Conservation (phyloP, 1,140 invertebrate genomes). For the Drosophila erecta region DNA sequence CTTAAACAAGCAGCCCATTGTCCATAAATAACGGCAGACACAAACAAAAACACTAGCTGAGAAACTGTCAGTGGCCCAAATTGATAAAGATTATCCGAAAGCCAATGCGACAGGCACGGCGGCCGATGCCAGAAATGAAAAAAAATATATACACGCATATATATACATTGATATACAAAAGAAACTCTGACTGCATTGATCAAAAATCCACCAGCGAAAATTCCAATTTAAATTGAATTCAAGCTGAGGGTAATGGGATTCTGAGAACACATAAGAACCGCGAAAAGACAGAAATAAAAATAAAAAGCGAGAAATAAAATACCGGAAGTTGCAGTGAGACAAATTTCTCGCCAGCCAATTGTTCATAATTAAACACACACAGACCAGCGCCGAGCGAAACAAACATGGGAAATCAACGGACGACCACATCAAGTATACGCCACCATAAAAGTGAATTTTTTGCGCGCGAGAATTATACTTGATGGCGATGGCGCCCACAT, state of each 20-base stretch:
- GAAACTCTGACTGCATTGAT: constrained; percentile 55
- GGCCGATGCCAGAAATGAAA: constrained; percentile 9
- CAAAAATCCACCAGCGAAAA: constrained; percentile 44
- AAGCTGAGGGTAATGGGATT: constrained; percentile 24
- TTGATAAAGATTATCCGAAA: constrained; percentile 78
- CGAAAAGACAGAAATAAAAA: constrained; percentile 23
- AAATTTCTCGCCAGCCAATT: constrained; percentile 74
- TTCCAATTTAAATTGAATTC: constrained; percentile 76
- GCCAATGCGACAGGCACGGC: constrained; percentile 68
- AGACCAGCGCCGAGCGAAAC: background rate
- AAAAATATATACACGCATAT: background rate
- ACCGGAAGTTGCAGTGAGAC: constrained; percentile 76
- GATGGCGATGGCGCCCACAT: constrained; percentile 58
- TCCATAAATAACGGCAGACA: constrained; percentile 41
- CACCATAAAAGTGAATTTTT: constrained; percentile 74
- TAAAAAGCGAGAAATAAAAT: constrained; percentile 60
- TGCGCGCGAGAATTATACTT: constrained; percentile 65
- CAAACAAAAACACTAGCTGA: constrained; percentile 13
- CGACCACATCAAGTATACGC: constrained; percentile 76
- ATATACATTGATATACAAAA: constrained; percentile 6
- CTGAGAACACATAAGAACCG: constrained; percentile 31
- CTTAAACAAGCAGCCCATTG: constrained; percentile 39
- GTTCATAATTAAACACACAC: constrained; percentile 68
- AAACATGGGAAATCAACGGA: constrained; percentile 37
- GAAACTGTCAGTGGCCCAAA: constrained; percentile 60